A percentile compares a stretch with the other conserved stretches of the same genome.
Evolutionary conservation across 2,888 invertebrate genomes (phyloP).

Genomic region (Lagria hirta): DNA sequence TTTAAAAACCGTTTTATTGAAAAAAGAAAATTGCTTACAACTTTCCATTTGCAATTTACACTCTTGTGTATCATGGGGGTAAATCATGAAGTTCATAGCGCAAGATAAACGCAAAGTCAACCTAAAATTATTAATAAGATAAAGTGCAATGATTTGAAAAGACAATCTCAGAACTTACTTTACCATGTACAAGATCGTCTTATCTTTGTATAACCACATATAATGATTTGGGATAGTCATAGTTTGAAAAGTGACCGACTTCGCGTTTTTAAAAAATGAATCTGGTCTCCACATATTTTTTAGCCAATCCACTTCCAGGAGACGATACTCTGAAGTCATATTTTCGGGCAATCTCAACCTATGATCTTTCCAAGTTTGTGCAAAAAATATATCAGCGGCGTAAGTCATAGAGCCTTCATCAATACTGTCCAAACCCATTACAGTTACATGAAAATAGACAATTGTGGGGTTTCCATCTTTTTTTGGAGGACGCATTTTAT

Average conservation of each 20-base stretch:
- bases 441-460: slow-evolving; percentile 89
- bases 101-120: slow-evolving; percentile 85
- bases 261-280: slow-evolving; percentile 92
- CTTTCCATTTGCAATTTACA: slow-evolving; percentile 95
- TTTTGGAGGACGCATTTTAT: slow-evolving; percentile 92
- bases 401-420: slow-evolving; percentile 96
- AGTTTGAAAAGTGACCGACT: slow-evolving; percentile 90
- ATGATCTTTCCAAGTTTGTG: slow-evolving; percentile 92
- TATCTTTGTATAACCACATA: slow-evolving; percentile 86
- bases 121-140: slow-evolving; percentile 57
- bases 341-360: slow-evolving; percentile 83
- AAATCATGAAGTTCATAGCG: slow-evolving; percentile 92
- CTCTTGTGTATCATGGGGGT: slow-evolving; percentile 92
- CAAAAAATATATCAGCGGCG: slow-evolving; percentile 89
- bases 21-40: too few relatives aligned
- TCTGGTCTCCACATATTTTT: slow-evolving; percentile 94
- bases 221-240: slow-evolving; percentile 96
- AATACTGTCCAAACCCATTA: slow-evolving; percentile 93
- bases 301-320: slow-evolving; percentile 86
- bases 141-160: too few relatives aligned
- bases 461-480: slow-evolving; percentile 84
- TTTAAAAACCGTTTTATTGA: neutral
- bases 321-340: slow-evolving; percentile 87
- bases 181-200: slow-evolving; percentile 83
- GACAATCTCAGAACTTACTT: slow-evolving; percentile 60